These are phyloP conservation scores for Ellobius talpinus DNA, from an alignment of 2,113 vertebrate genomes.

Conservation along the genomic window DNA sequence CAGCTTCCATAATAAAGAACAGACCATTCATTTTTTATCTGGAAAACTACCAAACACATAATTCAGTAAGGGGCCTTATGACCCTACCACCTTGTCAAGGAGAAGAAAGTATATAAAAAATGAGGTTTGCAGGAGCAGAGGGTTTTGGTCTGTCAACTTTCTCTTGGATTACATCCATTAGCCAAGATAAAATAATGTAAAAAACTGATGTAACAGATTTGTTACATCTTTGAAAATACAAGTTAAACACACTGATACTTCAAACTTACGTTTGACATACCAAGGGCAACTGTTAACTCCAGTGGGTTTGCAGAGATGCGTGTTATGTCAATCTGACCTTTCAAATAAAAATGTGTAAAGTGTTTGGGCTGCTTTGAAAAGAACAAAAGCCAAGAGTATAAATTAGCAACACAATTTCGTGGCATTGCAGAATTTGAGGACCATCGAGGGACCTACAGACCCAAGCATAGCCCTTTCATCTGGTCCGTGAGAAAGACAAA, in stretches of 20 bases:
- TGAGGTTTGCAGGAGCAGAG: conserved; percentile 71
- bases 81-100: conserved; percentile 78
- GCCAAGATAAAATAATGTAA: conserved; percentile 67
- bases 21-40: conserved; percentile 80
- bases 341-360: conserved; percentile 18
- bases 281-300: not conserved
- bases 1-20: conserved; percentile 76
- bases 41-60: conserved; percentile 70
- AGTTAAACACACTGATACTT: conserved; percentile 59
- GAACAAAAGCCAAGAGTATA: not conserved
- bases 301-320: not conserved
- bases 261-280: not conserved
- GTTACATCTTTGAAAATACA: conserved; percentile 61
- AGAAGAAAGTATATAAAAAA: conserved; percentile 76
- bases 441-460: not conserved
- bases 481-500: not conserved
- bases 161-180: conserved; percentile 74
- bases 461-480: not conserved
- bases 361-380: not conserved
- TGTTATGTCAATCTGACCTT: not conserved
- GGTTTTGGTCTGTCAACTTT: conserved; percentile 76
- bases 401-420: not conserved
- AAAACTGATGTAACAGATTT: conserved; percentile 69
- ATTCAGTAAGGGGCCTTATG: conserved; percentile 74
- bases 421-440: not conserved